Conservation (phyloP, 2,797 vertebrate species). For the Poecilia picta region DNA sequence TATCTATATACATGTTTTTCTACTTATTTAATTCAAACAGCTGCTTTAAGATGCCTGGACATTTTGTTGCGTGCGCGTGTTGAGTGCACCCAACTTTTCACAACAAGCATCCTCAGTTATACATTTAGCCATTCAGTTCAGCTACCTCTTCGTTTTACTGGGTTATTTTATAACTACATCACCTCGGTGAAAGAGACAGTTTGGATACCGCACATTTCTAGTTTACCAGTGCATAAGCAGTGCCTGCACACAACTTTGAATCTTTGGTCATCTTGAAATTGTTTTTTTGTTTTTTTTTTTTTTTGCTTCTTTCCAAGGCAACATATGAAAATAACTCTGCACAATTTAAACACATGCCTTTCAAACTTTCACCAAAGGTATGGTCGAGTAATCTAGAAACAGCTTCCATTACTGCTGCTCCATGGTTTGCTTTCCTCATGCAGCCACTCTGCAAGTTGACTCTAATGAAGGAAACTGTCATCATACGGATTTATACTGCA, state of each 20-base stretch:
- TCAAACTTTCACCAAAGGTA: slow-evolving; percentile 75
- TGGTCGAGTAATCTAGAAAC: slow-evolving; percentile 62
- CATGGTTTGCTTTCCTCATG: slow-evolving; percentile 42
- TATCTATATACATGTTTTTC: slow-evolving; percentile 50
- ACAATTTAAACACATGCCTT: slow-evolving; percentile 63
- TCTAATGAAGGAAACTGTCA: slow-evolving; percentile 72
- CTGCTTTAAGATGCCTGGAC: slow-evolving; percentile 76
- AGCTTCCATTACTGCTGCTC: slow-evolving; percentile 68
- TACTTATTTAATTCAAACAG: slow-evolving; percentile 76
- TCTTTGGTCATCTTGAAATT: slow-evolving; percentile 37
- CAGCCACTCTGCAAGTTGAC: slow-evolving; percentile 48
- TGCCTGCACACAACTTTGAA: slow-evolving; percentile 69
- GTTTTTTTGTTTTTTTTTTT: slow-evolving; percentile 4
- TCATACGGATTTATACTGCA: slow-evolving; percentile 52
- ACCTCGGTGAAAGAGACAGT: slow-evolving; percentile 65
- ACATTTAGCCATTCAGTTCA: slow-evolving; percentile 79
- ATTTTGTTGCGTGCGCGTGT: slow-evolving; percentile 47
- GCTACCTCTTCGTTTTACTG: slow-evolving; percentile 79
- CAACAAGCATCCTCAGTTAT: slow-evolving; percentile 72
- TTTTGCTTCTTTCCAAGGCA: slow-evolving; percentile 64
- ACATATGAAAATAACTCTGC: slow-evolving; percentile 53
- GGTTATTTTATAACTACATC: slow-evolving; percentile 74
- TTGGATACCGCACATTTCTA: slow-evolving; percentile 62
- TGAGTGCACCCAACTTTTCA: slow-evolving; percentile 46
- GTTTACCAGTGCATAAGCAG: slow-evolving; percentile 63